Evolutionary conservation across 2,888 invertebrate genomes (phyloP), one percentile per base, ranked within the genome.

Genomic region (Eupeodes latifasciatus): DNA sequence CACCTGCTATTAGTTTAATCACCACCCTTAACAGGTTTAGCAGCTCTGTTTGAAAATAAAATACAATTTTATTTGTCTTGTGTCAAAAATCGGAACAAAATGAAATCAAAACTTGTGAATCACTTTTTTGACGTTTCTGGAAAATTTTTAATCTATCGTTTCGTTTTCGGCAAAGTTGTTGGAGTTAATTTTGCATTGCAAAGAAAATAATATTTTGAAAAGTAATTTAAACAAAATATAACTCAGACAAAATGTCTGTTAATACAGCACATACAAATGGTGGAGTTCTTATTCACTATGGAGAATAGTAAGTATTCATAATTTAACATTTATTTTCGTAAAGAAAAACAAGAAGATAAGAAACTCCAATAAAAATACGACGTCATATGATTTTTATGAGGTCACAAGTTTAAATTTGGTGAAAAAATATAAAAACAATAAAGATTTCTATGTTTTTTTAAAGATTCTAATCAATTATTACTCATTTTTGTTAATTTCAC

Each of bases 241-340:
- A 57, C 10, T 14, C 51, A 55, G 76, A 14, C 71, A 95, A 94
- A 92, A 99, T 99, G 99, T 98, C 99, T 90, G 94, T 99, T 90
- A 99, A 99, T 94, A 98, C 98, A 89, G 98, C 99, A 76, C 99
- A 99, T 93, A 96, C 98, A 77, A 97, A 98, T 92, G 97, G 97
- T 87, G 98, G 99, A 71, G 98, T 99, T 57, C 95, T 99, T 79
- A 98, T 99, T 92, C 99, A 98, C 93, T 96, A 97, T 90, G 98
- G 99, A 91, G 99, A 99, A 95, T 96, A 96, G 99, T 99, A 95
- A 96, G 96, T 95, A 81, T 14, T 19, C 57, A 49, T 6, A 4
- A 59, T 27, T 40, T 5, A 40, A 1, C 4, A 14, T 19, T 57
- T 57, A 27, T 27, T 27, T 27, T 27, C 27, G 27, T 34, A 19